phyloP scores from a whole-genome alignment of 2,113 vertebrate species.

The Struthidea cinerea region DNA sequence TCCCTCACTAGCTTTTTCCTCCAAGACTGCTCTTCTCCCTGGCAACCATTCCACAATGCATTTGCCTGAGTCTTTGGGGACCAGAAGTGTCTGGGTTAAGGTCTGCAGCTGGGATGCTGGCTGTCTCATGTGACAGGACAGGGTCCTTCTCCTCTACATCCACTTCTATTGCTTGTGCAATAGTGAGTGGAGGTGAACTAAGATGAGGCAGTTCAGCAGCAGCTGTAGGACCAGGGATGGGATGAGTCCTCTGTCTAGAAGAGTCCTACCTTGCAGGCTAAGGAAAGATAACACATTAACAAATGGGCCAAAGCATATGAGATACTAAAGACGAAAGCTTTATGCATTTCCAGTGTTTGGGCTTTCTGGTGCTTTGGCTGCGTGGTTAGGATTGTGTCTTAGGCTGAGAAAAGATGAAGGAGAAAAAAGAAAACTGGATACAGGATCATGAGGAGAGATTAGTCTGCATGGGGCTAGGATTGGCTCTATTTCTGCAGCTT shows the following conservation, averaged over 20 bases:
- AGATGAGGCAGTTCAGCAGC: not conserved
- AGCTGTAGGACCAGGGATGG: not conserved
- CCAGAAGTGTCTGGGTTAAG: not conserved
- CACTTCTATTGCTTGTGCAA: not conserved
- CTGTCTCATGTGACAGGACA: rapidly evolving
- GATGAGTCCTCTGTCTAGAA: not conserved
- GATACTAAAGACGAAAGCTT: not conserved
- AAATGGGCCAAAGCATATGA: not conserved
- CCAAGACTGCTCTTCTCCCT: not conserved
- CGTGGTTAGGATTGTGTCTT: not conserved
- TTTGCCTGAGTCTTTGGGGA: not conserved
- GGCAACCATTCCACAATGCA: not conserved
- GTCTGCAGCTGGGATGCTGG: not conserved
- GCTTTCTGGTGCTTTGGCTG: not conserved
- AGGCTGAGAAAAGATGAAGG: not conserved
- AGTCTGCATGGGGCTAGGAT: not conserved
- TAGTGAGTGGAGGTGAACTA: not conserved
- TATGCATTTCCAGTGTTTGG: not conserved
- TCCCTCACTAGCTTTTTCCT: not conserved
- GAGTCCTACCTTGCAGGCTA: not conserved
- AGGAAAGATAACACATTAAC: not conserved
- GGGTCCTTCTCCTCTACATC: not conserved
- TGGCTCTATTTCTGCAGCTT: not conserved
- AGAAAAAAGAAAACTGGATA: not conserved
- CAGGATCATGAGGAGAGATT: not conserved